These are phyloP conservation scores for Rhinoraja longicauda DNA, from an alignment of 2,797 vertebrate species.

Conservation along the genomic window DNA sequence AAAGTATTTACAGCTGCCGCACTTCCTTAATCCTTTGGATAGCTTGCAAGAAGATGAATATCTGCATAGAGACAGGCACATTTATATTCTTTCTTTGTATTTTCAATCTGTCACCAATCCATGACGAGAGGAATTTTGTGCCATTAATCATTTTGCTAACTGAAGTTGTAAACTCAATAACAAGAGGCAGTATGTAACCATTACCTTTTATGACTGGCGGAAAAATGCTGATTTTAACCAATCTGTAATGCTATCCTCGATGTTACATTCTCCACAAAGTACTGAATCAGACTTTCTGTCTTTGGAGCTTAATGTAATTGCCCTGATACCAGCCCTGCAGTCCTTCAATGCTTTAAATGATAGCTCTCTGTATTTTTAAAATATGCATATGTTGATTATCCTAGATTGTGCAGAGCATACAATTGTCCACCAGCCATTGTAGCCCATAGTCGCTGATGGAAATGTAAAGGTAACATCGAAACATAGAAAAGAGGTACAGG, in stretches of 20 bases:
- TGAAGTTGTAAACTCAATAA: constrained; percentile 26
- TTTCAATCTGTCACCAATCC: background rate
- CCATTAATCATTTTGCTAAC: constrained; percentile 22
- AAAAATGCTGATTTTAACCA: constrained; percentile 27
- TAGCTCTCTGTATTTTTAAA: background rate
- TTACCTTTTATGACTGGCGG: constrained; percentile 27
- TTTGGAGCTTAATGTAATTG: constrained; percentile 35
- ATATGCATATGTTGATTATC: background rate
- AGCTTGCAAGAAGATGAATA: background rate
- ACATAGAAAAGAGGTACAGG: too few relatives aligned
- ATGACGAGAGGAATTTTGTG: constrained; percentile 8
- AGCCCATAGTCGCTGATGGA: background rate
- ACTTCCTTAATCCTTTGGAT: background rate
- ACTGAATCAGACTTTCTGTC: constrained; percentile 38
- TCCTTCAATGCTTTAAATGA: constrained; percentile 30
- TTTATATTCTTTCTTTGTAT: background rate
- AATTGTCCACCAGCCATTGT: background rate
- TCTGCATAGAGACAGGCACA: background rate
- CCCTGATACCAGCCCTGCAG: background rate
- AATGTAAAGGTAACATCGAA: too few relatives aligned
- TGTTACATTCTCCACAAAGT: constrained; percentile 29
- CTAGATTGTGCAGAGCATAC: too few relatives aligned
- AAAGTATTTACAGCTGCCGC: background rate
- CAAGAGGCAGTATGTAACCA: background rate
- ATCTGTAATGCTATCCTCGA: constrained; percentile 36